Conservation (phyloP, 1,140 invertebrate species). For the Araneus ventricosus region DNA sequence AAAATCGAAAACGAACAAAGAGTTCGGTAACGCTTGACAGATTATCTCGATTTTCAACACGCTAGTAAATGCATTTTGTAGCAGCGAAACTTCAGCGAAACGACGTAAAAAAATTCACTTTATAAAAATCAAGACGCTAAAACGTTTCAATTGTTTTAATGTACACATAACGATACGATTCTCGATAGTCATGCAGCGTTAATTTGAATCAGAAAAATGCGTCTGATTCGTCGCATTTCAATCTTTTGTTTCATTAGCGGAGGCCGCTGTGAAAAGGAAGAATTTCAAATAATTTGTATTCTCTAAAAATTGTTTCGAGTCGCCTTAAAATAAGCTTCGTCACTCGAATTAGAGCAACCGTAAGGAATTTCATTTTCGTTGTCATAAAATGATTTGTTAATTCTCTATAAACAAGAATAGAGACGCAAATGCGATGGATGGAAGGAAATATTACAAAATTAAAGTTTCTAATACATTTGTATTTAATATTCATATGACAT, state of each 20-base stretch:
- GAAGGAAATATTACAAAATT: neutral
- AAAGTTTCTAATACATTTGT: too few species aligned
- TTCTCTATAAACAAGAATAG: neutral
- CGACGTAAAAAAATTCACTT: neutral
- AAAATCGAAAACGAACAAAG: neutral
- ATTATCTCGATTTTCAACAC: neutral
- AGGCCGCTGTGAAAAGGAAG: neutral
- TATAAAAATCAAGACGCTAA: neutral
- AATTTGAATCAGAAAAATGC: constrained; percentile 10
- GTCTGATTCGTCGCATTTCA: neutral
- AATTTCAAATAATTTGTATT: constrained; percentile 9
- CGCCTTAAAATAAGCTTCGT: neutral
- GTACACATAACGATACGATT: neutral
- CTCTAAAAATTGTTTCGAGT: neutral
- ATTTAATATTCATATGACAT: too few species aligned
- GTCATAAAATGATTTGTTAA: neutral
- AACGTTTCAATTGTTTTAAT: constrained; percentile 6
- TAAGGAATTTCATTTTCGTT: neutral
- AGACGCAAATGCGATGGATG: neutral
- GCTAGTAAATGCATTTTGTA: neutral
- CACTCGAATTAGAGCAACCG: neutral
- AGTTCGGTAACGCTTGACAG: neutral
- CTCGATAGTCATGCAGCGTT: neutral
- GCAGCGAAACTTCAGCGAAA: neutral
- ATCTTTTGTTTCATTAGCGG: neutral